These are phyloP conservation scores for Aporophyla lueneburgensis DNA, from an alignment of 2,888 invertebrate genomes.

Conservation along the genomic window DNA sequence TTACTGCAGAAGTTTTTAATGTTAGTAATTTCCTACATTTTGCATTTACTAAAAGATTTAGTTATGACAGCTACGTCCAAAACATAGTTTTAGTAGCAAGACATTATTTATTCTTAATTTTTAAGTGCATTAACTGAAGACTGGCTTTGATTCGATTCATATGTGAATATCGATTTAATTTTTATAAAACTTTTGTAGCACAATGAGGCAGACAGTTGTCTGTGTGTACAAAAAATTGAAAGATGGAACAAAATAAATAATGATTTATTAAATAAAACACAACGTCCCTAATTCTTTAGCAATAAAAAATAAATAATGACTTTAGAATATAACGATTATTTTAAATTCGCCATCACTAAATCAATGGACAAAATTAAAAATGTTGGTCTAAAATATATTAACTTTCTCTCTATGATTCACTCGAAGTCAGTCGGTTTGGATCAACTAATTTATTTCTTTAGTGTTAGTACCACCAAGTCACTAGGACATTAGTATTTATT, in stretches of 20 bases:
- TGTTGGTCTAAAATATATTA: not conserved
- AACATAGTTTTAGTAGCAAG: slow-evolving; percentile 73
- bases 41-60: slow-evolving; percentile 66
- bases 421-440: slow-evolving; percentile 66
- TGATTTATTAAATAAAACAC: no score
- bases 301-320: not conserved
- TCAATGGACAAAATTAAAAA: not conserved
- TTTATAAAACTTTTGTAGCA: not conserved
- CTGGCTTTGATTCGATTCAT: slow-evolving; percentile 74
- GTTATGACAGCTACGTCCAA: slow-evolving; percentile 79
- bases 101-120: slow-evolving; percentile 62
- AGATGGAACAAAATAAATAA: not conserved
- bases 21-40: slow-evolving; percentile 47
- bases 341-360: no score
- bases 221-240: not conserved
- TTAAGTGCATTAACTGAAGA: slow-evolving; percentile 37
- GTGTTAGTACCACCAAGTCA: slow-evolving; percentile 78
- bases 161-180: slow-evolving; percentile 3
- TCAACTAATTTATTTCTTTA: slow-evolving; percentile 59
- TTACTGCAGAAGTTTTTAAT: not conserved
- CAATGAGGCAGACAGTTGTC: not conserved
- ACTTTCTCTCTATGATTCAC: slow-evolving; percentile 62
- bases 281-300: not conserved
- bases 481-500: slow-evolving; percentile 79
- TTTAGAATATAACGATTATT: not conserved